Conservation (phyloP, 2,113 vertebrate species). For the Indicator indicator region DNA sequence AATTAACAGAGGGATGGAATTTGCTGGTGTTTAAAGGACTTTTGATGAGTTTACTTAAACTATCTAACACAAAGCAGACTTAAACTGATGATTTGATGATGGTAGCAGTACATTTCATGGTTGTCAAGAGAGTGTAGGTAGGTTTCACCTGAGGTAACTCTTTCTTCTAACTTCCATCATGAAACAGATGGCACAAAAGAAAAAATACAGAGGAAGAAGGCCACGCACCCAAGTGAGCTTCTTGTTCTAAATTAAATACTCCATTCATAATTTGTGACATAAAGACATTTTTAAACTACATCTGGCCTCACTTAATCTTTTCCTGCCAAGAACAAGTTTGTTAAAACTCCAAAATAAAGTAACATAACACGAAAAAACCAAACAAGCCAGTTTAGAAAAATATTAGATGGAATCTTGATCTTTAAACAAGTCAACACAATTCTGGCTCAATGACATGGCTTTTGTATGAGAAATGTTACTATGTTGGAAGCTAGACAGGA, state of each 20-base stretch:
- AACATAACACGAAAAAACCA: slow-evolving; percentile 52
- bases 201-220: not conserved
- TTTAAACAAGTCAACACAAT: not conserved
- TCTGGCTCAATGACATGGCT: not conserved
- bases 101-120: not conserved
- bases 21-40: not conserved
- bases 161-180: not conserved
- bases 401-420: not conserved
- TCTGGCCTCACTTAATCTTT: slow-evolving; percentile 19
- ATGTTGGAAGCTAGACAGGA: not conserved
- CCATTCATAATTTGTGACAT: slow-evolving; percentile 24
- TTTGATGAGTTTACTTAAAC: not conserved
- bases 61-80: not conserved
- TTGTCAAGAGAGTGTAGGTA: not conserved
- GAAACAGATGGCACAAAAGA: not conserved
- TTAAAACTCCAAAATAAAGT: slow-evolving; percentile 64
- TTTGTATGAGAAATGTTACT: slow-evolving; percentile 41
- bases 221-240: not conserved
- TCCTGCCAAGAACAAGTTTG: slow-evolving; percentile 61
- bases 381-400: slow-evolving; percentile 57
- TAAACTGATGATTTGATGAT: not conserved
- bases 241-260: not conserved
- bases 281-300: not conserved
- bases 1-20: not conserved
- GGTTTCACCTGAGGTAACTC: not conserved